Conservation (phyloP, 2,113 vertebrate genomes). For the Gymnobelideus leadbeateri region DNA sequence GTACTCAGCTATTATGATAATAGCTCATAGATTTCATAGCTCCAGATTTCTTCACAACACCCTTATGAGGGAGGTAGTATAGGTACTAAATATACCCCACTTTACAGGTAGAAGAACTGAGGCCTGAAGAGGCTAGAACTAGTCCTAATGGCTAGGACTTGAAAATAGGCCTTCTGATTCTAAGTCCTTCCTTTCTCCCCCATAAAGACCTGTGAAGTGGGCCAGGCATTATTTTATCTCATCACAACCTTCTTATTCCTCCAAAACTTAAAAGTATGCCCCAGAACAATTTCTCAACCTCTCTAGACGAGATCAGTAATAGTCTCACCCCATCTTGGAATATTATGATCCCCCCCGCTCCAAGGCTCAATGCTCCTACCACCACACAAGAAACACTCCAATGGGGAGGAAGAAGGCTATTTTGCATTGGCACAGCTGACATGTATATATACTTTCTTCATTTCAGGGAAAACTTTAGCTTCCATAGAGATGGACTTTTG, state of each 20-base stretch:
- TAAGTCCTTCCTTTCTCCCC: not conserved
- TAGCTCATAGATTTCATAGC: not conserved
- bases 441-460: not conserved
- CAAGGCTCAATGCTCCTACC: not conserved
- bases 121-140: not conserved
- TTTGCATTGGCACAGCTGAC: not conserved
- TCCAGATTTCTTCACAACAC: not conserved
- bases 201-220: not conserved
- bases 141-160: not conserved
- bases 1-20: not conserved
- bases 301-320: not conserved
- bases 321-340: not conserved
- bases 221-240: not conserved
- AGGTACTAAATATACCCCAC: not conserved
- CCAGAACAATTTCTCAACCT: not conserved
- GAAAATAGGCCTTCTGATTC: not conserved
- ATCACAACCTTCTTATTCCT: not conserved
- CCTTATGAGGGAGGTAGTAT: not conserved
- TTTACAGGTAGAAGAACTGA: not conserved
- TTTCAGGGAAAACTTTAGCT: not conserved
- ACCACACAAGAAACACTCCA: not conserved
- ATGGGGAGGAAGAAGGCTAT: not conserved
- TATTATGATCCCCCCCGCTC: not conserved
- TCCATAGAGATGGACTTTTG: not conserved
- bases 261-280: not conserved